Conservation (phyloP, 2,888 invertebrate genomes). For the Melanophora roralis region DNA sequence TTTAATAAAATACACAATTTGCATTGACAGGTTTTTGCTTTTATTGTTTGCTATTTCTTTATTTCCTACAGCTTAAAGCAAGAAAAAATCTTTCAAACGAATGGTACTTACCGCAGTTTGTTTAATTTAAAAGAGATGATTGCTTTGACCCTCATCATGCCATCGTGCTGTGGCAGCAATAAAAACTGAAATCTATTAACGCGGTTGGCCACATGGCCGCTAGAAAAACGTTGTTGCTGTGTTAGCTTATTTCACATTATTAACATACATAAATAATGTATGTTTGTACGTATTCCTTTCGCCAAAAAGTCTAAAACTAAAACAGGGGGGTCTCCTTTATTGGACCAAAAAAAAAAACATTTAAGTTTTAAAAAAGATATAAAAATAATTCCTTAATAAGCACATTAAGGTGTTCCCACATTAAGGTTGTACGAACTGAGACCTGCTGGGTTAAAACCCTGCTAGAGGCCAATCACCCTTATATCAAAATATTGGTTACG, state of each 20-base stretch:
- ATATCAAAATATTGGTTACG: too few species aligned
- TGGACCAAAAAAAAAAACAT: too few species aligned
- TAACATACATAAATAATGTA: too few species aligned
- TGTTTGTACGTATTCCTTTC: conserved; percentile 57
- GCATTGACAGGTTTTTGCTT: conserved; percentile 53
- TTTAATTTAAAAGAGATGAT: conserved; percentile 59
- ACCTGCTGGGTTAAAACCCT: too few species aligned
- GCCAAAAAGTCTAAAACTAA: conserved; percentile 38
- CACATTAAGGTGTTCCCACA: too few species aligned
- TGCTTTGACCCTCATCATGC: conserved; percentile 60
- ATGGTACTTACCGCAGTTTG: conserved; percentile 45
- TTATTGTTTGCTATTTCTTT: conserved; percentile 37
- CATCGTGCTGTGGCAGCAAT: conserved; percentile 33
- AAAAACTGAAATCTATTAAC: conserved; percentile 60
- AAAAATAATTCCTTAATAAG: not conserved
- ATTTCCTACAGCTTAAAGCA: not conserved
- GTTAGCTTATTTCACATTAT: not conserved
- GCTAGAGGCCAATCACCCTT: too few species aligned
- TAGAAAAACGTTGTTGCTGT: conserved; percentile 20
- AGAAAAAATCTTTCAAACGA: not conserved
- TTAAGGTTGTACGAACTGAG: too few species aligned
- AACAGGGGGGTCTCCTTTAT: too few species aligned
- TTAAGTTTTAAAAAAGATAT: not conserved
- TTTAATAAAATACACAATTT: conserved; percentile 49
- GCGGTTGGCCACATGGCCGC: conserved; percentile 42